Conservation (phyloP, 2,888 invertebrate species). For the Rhingia rostrata region DNA sequence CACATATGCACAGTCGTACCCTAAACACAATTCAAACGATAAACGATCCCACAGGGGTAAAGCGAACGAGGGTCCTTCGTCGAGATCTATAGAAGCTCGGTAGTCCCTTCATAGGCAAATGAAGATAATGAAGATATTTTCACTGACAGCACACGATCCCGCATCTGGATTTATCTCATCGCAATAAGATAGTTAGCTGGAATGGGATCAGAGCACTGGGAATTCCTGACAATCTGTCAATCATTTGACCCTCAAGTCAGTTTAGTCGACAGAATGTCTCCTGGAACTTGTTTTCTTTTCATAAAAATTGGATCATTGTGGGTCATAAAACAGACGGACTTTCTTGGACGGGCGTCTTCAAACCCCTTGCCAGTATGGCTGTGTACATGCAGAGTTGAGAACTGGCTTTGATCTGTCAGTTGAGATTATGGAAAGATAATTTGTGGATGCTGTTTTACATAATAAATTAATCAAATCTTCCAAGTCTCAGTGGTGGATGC, state of each 20-base stretch:
- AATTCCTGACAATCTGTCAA: conserved; percentile 65
- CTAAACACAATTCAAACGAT: conserved; percentile 42
- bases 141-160: conserved; percentile 69
- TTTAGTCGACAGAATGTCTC: conserved; percentile 50
- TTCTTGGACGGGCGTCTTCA: neutral
- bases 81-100: conserved; percentile 19
- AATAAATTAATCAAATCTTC: conserved; percentile 66
- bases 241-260: conserved; percentile 64
- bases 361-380: neutral
- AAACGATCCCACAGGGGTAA: conserved; percentile 37
- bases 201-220: conserved; percentile 6
- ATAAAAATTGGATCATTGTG: conserved; percentile 19
- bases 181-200: conserved; percentile 17
- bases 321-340: neutral
- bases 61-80: conserved; percentile 32
- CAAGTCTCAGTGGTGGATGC: conserved; percentile 20
- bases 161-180: conserved; percentile 56
- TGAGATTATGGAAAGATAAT: conserved; percentile 60
- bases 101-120: conserved; percentile 47
- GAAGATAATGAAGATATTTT: conserved; percentile 57
- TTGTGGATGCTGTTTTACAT: conserved; percentile 59
- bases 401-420: conserved; percentile 58
- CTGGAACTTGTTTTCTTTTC: neutral
- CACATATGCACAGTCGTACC: too few relatives aligned
- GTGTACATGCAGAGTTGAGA: neutral